Evolutionary conservation across 2,113 vertebrate species (phyloP), one percentile per base, ranked within the genome.

Genomic region (Pithys albifrons): DNA sequence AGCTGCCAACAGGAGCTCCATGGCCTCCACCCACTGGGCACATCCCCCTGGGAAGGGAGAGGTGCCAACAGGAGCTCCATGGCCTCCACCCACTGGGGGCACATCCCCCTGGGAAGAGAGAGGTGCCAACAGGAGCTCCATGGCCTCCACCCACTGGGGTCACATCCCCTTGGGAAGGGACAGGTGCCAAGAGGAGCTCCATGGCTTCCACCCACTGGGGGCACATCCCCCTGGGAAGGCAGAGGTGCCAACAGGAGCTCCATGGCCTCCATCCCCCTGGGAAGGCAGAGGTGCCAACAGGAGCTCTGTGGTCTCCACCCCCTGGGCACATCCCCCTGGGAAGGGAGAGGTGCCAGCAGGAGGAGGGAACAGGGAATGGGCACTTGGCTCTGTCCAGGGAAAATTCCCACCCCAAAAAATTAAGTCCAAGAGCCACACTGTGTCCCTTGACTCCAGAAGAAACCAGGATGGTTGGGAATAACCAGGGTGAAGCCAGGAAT

Each of bases 361-460:
- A 72, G 35, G 28, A 39, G 7, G 15, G 35, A 76, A 48, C 43
- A 22, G 0, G 1, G 86, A 86, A 55, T 27, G 39, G 1, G 1
- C 7, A 2, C 15, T 16, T 51, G 31, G 7, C 10, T 19, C 39
- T 61, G 24, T 57, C 27, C 17, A 20, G 29, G 9, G 13, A 33
- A 9, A 13, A 62, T 46, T 78, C 71, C 28, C 73, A 61, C 28
- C 43, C 23, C 9, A 2, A 11, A 27, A 85, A 77, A 8, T 1
- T 2, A n/a, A 62, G 4, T 8, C 23, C 0, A 0, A 16, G 28
- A 85, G 19, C 16, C 9, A 46, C 1, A 0, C 0, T 35, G 11
- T 14, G 2, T 19, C 58, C 25, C 13, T 12, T 41, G 28, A 3
- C 6, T 69, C 62, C 46, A 76, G 45, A 70, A 72, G 33, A 52